Percentiles rank a stretch among this genome's conserved stretches.
These are phyloP conservation scores for Carduelis carduelis DNA, from an alignment of 2,797 vertebrate genomes.

Conservation along the genomic window DNA sequence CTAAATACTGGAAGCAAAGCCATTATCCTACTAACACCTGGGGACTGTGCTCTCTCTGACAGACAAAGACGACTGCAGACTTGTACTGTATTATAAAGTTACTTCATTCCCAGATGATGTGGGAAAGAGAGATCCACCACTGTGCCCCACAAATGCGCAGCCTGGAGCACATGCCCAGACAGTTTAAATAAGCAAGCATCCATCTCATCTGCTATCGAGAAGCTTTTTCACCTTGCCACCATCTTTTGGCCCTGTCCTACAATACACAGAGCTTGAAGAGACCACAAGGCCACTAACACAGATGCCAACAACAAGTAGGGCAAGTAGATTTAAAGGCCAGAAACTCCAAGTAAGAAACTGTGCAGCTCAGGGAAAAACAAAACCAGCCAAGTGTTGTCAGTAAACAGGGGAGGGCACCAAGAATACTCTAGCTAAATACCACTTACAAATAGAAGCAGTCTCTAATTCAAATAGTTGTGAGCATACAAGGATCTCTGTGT, in stretches of 20 bases:
- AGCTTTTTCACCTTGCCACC: neutral
- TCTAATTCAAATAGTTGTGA: neutral
- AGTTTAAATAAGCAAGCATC: neutral
- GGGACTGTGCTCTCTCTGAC: neutral
- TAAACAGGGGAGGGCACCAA: neutral
- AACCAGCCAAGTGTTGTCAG: neutral
- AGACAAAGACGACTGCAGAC: neutral
- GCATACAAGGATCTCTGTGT: neutral
- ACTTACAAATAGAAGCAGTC: neutral
- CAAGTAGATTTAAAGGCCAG: neutral
- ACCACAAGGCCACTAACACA: neutral
- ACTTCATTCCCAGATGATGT: neutral
- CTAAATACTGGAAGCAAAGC: neutral
- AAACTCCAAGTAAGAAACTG: neutral
- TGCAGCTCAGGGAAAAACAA: neutral
- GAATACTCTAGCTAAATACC: neutral
- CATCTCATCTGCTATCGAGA: neutral
- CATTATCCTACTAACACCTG: neutral
- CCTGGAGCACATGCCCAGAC: neutral
- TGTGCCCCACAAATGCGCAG: rapidly evolving
- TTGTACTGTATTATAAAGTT: neutral
- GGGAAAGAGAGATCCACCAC: neutral
- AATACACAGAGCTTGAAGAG: neutral
- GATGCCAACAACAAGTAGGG: neutral
- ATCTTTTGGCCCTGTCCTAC: neutral